These are phyloP conservation scores for Strix aluco DNA, from an alignment of 2,113 vertebrate species.

Conservation along the genomic window DNA sequence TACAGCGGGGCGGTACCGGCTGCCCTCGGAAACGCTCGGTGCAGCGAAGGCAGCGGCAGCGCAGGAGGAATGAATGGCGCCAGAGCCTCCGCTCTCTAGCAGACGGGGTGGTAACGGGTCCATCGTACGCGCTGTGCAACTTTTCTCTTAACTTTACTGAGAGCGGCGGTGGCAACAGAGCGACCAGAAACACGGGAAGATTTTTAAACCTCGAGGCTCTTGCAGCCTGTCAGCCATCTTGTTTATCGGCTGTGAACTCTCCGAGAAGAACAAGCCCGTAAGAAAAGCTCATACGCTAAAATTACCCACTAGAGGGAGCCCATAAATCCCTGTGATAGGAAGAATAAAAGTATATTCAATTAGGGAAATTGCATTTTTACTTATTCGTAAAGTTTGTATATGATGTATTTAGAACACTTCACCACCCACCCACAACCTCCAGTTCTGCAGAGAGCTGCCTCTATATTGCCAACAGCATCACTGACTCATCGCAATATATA, in stretches of 20 bases:
- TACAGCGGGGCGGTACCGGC: not conserved
- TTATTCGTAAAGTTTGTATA: not conserved
- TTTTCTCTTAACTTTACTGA: not conserved
- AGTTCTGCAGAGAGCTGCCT: not conserved
- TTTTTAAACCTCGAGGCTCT: not conserved
- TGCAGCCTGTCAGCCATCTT: slow-evolving; percentile 71
- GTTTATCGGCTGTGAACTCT: not conserved
- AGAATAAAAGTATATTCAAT: not conserved
- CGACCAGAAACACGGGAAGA: not conserved
- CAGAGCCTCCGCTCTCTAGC: not conserved
- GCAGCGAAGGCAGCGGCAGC: not conserved
- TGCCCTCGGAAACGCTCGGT: fast-evolving
- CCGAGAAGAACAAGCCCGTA: not conserved
- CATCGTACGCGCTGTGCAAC: not conserved
- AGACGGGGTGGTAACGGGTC: fast-evolving
- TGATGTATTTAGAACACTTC: not conserved
- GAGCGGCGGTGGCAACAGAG: no score
- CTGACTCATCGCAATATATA: slow-evolving; percentile 13
- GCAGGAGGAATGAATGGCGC: fast-evolving
- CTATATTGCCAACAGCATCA: not conserved
- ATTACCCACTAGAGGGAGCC: slow-evolving; percentile 71
- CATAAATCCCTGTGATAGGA: not conserved
- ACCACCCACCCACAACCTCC: not conserved
- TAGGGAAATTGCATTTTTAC: not conserved
- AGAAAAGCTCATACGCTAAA: not conserved